Percentiles rank a stretch among this genome's conserved stretches.
These are phyloP conservation scores for Phrynosoma blainvillii DNA, from an alignment of 2,113 vertebrate genomes.

Conservation along the genomic window DNA sequence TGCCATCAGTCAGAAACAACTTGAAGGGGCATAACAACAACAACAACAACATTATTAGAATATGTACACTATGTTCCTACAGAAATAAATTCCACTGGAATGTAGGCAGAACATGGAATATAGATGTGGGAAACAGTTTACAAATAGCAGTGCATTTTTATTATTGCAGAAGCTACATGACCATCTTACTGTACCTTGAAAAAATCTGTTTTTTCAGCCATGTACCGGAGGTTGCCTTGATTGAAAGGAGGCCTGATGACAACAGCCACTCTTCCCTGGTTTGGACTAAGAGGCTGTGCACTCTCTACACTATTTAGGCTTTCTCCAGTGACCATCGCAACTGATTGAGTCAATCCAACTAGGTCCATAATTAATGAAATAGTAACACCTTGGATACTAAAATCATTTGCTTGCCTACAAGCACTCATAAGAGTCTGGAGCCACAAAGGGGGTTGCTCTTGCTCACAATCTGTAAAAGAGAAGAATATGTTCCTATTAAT, in stretches of 20 bases:
- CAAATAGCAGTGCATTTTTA: background rate
- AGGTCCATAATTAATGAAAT: constrained; percentile 98
- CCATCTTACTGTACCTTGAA: constrained; percentile 85
- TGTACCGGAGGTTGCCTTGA: constrained; percentile 91
- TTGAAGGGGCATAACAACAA: no score
- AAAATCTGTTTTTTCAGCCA: constrained; percentile 94
- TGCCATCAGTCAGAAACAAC: no score
- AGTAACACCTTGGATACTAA: constrained; percentile 88
- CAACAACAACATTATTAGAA: background rate
- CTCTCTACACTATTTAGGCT: constrained; percentile 82
- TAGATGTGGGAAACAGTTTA: background rate
- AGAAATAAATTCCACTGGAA: background rate
- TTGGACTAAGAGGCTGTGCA: constrained; percentile 90
- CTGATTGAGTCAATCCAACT: constrained; percentile 92
- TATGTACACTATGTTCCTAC: background rate
- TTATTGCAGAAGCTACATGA: background rate
- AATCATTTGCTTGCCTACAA: constrained; percentile 87
- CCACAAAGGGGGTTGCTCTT: constrained; percentile 87
- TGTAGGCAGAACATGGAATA: background rate
- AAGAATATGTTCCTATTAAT: constrained; percentile 9
- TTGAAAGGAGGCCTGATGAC: constrained; percentile 97
- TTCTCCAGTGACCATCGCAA: constrained; percentile 92
- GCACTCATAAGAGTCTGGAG: constrained; percentile 95
- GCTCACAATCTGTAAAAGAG: constrained; percentile 84
- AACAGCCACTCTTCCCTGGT: constrained; percentile 95